Evolutionary conservation across 2,888 invertebrate genomes (phyloP).

Genomic region (Chrysolina americana): DNA sequence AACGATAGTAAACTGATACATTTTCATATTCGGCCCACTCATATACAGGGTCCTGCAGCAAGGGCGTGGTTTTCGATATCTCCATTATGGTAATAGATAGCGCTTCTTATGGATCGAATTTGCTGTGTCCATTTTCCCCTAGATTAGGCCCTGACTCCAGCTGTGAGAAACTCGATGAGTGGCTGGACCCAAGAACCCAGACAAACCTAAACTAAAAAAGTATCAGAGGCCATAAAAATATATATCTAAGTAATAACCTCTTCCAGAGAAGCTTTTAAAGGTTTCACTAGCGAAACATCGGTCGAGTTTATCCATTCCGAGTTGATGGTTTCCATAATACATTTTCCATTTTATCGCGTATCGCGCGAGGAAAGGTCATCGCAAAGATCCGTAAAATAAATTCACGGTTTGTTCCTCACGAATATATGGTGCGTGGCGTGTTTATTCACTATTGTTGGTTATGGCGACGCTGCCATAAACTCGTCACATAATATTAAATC

Average conservation of each 20-base stretch:
- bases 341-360: conserved; percentile 12
- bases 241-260: neutral
- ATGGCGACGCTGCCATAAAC: conserved; percentile 16
- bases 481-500: conserved; percentile 23
- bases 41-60: no score
- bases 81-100: no score
- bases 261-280: neutral
- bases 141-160: no score
- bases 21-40: no score
- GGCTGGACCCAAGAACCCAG: no score
- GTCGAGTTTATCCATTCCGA: conserved; percentile 8
- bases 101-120: no score
- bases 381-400: conserved; percentile 24
- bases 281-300: neutral
- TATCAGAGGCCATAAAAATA: neutral
- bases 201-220: no score
- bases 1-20: no score
- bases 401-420: conserved; percentile 15
- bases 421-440: conserved; percentile 18
- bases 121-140: no score
- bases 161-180: no score
- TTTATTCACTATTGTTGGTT: conserved; percentile 21
- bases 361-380: conserved; percentile 27
- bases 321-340: conserved; percentile 13
- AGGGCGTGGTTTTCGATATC: no score